Evolutionary conservation across 2,113 vertebrate species (phyloP).

Genomic region (Numida meleagris): DNA sequence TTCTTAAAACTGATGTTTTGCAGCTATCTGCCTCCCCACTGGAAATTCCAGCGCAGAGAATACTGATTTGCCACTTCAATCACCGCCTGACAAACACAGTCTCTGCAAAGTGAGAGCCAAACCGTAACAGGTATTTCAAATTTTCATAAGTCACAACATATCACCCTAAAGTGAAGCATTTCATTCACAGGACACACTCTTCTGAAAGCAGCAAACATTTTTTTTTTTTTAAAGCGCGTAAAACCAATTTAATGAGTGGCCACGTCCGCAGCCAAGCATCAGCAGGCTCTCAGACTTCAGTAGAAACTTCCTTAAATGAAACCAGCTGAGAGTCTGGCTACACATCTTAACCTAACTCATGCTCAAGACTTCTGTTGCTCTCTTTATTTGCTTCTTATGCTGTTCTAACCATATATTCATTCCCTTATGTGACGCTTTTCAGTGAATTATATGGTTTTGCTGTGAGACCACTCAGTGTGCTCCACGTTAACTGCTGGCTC

Average conservation of each 20-base stretch:
- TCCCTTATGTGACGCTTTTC: background rate
- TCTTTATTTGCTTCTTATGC: background rate
- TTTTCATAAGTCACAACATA: slow-evolving; percentile 82
- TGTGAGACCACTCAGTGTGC: background rate
- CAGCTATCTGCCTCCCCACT: slow-evolving; percentile 73
- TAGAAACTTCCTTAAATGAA: slow-evolving; percentile 32
- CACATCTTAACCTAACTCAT: background rate
- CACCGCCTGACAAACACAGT: slow-evolving; percentile 73
- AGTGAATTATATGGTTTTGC: background rate
- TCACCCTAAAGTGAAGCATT: slow-evolving; percentile 75
- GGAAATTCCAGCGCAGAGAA: slow-evolving; percentile 74
- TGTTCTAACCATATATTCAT: slow-evolving; percentile 25
- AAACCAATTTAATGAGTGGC: slow-evolving; percentile 34
- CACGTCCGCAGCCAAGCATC: background rate
- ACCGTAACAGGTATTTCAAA: slow-evolving; percentile 81
- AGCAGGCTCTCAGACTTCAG: background rate
- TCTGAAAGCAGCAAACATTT: slow-evolving; percentile 69
- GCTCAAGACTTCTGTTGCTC: background rate
- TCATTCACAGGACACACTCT: slow-evolving; percentile 71
- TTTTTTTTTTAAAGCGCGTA: background rate
- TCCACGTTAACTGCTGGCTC: background rate
- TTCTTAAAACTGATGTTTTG: slow-evolving; percentile 79
- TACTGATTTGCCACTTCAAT: slow-evolving; percentile 79
- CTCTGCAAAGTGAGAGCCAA: slow-evolving; percentile 69
- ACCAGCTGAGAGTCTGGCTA: background rate